A percentile compares a stretch with the other conserved stretches of the same genome.
phyloP scores from a whole-genome alignment of 1,140 invertebrate genomes.

The Limonius californicus region DNA sequence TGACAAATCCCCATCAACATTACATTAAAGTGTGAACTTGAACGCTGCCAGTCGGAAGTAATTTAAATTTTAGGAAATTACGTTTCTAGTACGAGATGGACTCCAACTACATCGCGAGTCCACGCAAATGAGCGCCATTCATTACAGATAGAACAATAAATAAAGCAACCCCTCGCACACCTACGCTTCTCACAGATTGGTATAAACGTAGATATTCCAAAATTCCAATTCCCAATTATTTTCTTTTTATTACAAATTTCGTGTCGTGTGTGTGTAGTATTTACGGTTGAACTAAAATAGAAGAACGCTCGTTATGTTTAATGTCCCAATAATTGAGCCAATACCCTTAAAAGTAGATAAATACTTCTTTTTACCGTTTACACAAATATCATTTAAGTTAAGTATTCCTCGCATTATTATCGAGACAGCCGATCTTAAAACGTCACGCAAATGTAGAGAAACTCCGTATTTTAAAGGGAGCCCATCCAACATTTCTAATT shows the following conservation, averaged over 20 bases:
- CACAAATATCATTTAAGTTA: conserved; percentile 5
- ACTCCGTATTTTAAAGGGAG: background rate
- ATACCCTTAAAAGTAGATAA: no score
- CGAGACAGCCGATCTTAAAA: no score
- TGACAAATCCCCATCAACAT: background rate
- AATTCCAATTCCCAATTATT: no score
- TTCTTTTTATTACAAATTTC: no score
- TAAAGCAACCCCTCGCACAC: conserved; percentile 24
- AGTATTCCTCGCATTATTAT: background rate
- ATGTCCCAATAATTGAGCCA: no score
- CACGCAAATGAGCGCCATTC: conserved; percentile 31
- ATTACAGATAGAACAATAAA: conserved; percentile 33
- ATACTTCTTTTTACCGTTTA: background rate
- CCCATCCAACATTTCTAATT: background rate
- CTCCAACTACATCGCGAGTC: conserved; percentile 19
- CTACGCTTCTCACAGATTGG: background rate
- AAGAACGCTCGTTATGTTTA: no score
- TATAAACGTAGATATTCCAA: background rate
- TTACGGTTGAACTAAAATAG: no score
- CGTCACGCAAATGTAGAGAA: no score
- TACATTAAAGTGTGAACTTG: background rate
- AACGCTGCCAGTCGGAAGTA: conserved; percentile 27
- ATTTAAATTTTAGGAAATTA: conserved; percentile 35
- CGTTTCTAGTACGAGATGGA: conserved; percentile 29
- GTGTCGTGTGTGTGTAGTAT: no score